Percentiles rank a stretch among this genome's conserved stretches.
These are phyloP conservation scores for Lasius fuliginosus DNA, from an alignment of 2,888 invertebrate species.

Conservation along the genomic window DNA sequence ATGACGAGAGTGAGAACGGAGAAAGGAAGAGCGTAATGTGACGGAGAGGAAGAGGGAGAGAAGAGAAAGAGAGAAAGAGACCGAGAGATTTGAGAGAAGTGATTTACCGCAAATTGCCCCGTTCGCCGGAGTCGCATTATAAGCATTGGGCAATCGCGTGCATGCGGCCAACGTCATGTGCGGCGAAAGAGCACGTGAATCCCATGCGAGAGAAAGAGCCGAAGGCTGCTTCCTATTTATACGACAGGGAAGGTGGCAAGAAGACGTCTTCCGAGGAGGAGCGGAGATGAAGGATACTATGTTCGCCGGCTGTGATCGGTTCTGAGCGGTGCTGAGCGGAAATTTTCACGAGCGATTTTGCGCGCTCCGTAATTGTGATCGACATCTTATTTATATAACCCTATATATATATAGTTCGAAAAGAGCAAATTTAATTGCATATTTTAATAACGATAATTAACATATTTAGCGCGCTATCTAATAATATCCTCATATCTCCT, in stretches of 20 bases:
- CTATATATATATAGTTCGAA: no score
- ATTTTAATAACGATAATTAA: no score
- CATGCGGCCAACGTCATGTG: conserved; percentile 79
- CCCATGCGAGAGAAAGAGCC: conserved; percentile 68
- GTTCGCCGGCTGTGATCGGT: background rate
- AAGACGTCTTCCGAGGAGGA: background rate
- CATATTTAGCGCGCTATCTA: no score
- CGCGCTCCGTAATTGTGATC: conserved; percentile 47
- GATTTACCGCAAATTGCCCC: conserved; percentile 82
- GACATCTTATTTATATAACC: conserved; percentile 52
- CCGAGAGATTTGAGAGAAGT: conserved; percentile 68
- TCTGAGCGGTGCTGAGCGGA: conserved; percentile 11
- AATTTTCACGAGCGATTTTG: conserved; percentile 52
- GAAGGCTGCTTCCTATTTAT: conserved; percentile 56
- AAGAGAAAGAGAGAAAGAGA: background rate
- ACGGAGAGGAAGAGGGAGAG: conserved; percentile 12
- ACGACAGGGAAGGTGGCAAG: background rate
- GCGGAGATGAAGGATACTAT: background rate
- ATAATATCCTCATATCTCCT: no score
- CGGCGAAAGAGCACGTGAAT: conserved; percentile 80
- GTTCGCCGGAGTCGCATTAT: conserved; percentile 77
- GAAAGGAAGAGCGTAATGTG: conserved; percentile 27
- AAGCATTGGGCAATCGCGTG: conserved; percentile 81
- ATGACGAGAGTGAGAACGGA: conserved; percentile 36
- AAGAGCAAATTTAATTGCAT: no score